Percentiles rank a stretch among this genome's conserved stretches.
Conservation (phyloP, 1,140 invertebrate genomes). For the Antheraea pernyi region DNA sequence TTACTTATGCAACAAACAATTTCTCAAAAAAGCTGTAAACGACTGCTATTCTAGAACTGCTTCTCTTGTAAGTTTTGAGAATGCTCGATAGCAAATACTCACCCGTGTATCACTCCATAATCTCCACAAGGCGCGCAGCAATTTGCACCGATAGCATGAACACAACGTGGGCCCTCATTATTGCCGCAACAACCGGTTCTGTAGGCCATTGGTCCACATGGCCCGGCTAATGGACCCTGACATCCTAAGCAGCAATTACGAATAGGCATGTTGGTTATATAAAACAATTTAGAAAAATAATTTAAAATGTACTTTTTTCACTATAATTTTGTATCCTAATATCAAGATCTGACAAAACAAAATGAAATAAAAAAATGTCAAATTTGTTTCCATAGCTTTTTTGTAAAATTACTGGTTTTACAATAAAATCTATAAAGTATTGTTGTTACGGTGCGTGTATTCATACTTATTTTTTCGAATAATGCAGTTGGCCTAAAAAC, state of each 20-base stretch:
- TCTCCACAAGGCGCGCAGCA: conserved; percentile 47
- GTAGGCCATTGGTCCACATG: conserved; percentile 41
- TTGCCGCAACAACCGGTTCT: conserved; percentile 35
- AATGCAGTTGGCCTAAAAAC: too few relatives aligned
- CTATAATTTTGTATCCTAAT: neutral
- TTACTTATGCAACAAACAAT: too few relatives aligned
- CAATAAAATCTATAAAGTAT: neutral
- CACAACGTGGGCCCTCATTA: conserved; percentile 53
- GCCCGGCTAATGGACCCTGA: conserved; percentile 57
- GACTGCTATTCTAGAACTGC: too few relatives aligned
- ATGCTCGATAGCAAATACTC: neutral
- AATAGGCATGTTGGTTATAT: conserved; percentile 46
- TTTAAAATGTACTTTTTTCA: neutral
- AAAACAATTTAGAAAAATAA: neutral
- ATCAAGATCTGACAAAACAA: neutral
- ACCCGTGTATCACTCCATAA: conserved; percentile 56
- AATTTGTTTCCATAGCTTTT: neutral
- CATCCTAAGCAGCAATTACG: conserved; percentile 63
- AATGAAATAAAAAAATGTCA: neutral
- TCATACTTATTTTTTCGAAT: too few relatives aligned
- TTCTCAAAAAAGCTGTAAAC: too few relatives aligned
- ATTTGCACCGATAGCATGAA: conserved; percentile 43
- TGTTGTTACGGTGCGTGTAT: neutral
- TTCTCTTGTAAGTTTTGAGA: too few relatives aligned
- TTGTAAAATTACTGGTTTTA: too few relatives aligned